A percentile compares a stretch with the other conserved stretches of the same genome.
Evolutionary conservation across 2,888 invertebrate species (phyloP).

Genomic region (Panorpa germanica): DNA sequence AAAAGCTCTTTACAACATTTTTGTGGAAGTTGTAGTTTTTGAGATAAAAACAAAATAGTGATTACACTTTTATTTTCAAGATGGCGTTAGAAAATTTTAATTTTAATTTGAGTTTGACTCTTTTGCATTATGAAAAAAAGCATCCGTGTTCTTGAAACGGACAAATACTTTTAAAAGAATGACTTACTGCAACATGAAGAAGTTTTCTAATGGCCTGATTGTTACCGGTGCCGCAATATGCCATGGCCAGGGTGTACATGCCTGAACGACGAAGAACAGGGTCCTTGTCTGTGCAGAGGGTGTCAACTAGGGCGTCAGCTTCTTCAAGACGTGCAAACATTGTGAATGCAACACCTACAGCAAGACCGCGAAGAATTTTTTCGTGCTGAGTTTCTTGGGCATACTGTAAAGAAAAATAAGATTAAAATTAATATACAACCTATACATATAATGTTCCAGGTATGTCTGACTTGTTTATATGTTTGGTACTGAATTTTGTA

Average conservation of each 20-base stretch:
- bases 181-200: constrained; percentile 84
- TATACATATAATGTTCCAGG: too few relatives aligned
- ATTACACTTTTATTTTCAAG: too few relatives aligned
- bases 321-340: constrained; percentile 96
- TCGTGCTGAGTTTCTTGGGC: constrained; percentile 86
- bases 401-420: constrained; percentile 31
- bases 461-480: too few relatives aligned
- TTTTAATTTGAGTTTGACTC: too few relatives aligned
- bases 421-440: not conserved
- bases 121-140: too few relatives aligned
- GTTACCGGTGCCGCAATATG: constrained; percentile 95
- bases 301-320: constrained; percentile 83
- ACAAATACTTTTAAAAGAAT: too few relatives aligned
- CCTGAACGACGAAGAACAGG: constrained; percentile 88
- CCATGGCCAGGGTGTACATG: constrained; percentile 96
- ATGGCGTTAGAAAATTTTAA: too few relatives aligned
- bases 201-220: constrained; percentile 90
- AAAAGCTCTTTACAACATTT: too few relatives aligned
- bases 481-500: too few relatives aligned
- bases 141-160: too few relatives aligned
- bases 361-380: constrained; percentile 91
- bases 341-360: constrained; percentile 88
- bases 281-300: constrained; percentile 82
- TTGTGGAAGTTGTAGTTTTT: too few relatives aligned
- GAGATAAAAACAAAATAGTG: too few relatives aligned